A percentile compares a stretch with the other conserved stretches of the same genome.
These are phyloP conservation scores for Elegia similella DNA, from an alignment of 2,888 invertebrate species.

Conservation along the genomic window DNA sequence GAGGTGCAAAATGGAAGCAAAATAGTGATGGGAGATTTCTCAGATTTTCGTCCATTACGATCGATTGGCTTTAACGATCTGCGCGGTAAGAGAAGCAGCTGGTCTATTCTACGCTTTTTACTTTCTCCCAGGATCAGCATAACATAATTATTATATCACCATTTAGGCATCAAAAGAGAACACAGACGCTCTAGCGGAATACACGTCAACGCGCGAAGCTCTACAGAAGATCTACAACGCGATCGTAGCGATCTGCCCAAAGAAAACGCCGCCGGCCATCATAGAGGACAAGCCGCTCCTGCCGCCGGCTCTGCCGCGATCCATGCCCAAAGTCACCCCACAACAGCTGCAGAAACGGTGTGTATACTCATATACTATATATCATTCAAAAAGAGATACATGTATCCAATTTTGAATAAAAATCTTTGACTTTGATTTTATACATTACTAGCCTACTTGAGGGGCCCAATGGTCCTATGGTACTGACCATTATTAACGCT, in stretches of 20 bases:
- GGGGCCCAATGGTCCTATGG: too few relatives aligned
- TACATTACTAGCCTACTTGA: too few relatives aligned
- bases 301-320: constrained; percentile 54
- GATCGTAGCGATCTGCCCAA: constrained; percentile 82
- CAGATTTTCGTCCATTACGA: too few relatives aligned
- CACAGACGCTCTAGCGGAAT: constrained; percentile 83
- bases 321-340: constrained; percentile 70
- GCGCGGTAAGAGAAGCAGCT: too few relatives aligned
- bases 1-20: too few relatives aligned
- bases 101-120: too few relatives aligned
- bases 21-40: too few relatives aligned
- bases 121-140: not conserved
- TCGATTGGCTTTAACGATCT: too few relatives aligned
- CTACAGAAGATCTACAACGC: constrained; percentile 84
- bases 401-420: too few relatives aligned
- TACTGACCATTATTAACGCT: too few relatives aligned
- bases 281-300: constrained; percentile 74
- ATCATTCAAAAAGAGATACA: too few relatives aligned
- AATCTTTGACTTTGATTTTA: too few relatives aligned
- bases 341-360: constrained; percentile 73
- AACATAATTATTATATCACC: not conserved
- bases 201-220: constrained; percentile 82
- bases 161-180: constrained; percentile 72
- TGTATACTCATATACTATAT: not conserved
- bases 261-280: constrained; percentile 76